Base-by-base conservation (phyloP, 2,888 invertebrate species). In the Parnassius glacialis region DNA sequence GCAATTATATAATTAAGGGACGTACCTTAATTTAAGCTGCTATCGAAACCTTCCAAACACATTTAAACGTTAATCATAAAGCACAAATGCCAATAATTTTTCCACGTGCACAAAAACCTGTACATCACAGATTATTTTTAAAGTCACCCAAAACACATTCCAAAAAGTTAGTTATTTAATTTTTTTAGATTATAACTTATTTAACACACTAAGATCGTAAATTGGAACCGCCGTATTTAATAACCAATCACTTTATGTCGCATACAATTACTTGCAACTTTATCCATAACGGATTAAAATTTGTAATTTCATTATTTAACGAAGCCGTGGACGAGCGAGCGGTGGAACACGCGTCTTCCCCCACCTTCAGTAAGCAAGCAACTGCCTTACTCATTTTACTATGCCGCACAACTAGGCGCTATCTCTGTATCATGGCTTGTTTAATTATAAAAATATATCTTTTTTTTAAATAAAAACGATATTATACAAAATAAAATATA, bases 291-390 rank as follows among this genome's bases (percentile, higher is more conserved):
- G 42, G 41, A 62, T 55, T 45, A 45, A 53, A 53, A 43, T 55
- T 59, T 47, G 45, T 59, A 59, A 59, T 62, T 58, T 47, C 61
- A 67, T 67, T 60, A 65, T 67, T 61, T 62, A 42, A 57, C 64
- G 58, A 51, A 52, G 59, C 43, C 20, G 52, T 42, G 43, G 42
- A 44, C 41, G 51, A 42, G 47, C 48, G 51, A 16, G 53, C 25
- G 20, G n/a, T 34, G 48, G 34, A 44, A 60, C 55, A 45, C 50
- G 42, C 65, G 65, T 57, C 64, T 58, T 52, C 50, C 50, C 63
- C 42, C 64, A 9, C 10, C 56, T 52, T 9, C 54, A 1, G 55
- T 53, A 12, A 57, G 47, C 61, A 52, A 61, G 50, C 55, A 25
- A 67, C 67, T 67, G 65, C 10, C 62, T 50, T 58, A 56, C 53